phyloP scores from a whole-genome alignment of 2,113 vertebrate genomes.

The Etheostoma cragini region DNA sequence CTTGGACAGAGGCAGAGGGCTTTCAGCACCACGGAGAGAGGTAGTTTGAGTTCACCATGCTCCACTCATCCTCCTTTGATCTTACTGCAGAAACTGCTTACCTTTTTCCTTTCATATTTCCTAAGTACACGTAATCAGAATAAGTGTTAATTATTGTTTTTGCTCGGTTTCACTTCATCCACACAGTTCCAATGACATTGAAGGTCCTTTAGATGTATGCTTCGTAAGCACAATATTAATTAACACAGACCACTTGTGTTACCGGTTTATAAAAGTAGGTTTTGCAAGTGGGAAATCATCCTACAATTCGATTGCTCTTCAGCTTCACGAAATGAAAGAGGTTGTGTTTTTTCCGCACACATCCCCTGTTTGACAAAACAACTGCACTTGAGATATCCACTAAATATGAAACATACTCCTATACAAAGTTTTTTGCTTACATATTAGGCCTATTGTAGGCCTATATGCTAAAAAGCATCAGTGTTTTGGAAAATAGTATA shows the following conservation, averaged over 20 bases:
- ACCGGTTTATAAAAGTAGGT: background rate
- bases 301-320: background rate
- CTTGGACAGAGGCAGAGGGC: background rate
- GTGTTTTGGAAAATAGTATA: background rate
- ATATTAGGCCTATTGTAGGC: background rate
- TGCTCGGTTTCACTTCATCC: background rate
- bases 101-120: background rate
- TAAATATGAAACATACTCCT: background rate
- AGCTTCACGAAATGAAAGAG: background rate
- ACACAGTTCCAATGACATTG: background rate
- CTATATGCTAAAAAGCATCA: background rate
- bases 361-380: background rate
- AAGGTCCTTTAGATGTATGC: background rate
- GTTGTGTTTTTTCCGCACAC: background rate
- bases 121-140: background rate
- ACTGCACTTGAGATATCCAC: background rate
- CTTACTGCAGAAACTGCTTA: background rate
- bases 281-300: background rate
- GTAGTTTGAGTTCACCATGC: background rate
- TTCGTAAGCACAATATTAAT: background rate
- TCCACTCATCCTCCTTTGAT: background rate
- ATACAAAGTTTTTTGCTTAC: background rate
- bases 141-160: background rate
- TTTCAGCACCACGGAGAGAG: constrained; percentile 12
- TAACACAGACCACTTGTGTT: background rate